Conservation (phyloP, 2,797 vertebrate genomes). For the Carapus acus region DNA sequence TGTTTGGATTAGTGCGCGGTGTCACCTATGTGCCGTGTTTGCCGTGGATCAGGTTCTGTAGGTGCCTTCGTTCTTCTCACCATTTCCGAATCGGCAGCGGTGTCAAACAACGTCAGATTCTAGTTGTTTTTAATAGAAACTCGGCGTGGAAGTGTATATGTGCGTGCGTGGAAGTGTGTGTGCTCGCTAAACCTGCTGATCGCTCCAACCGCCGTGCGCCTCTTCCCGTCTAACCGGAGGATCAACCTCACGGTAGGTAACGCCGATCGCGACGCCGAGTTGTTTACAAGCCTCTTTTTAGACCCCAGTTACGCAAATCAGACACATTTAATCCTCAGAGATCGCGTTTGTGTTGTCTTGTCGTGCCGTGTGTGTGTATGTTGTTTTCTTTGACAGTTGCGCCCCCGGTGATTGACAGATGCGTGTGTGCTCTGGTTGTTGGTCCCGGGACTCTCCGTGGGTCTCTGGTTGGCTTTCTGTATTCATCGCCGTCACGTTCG, state of each 20-base stretch:
- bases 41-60: slow-evolving; percentile 33
- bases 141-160: slow-evolving; percentile 3
- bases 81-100: slow-evolving; percentile 1
- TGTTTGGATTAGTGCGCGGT: slow-evolving; percentile 21
- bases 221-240: slow-evolving; percentile 19
- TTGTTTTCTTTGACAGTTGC: slow-evolving; percentile 25
- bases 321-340: too few relatives aligned
- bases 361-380: slow-evolving; percentile 8
- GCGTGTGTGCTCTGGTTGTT: slow-evolving; percentile 28
- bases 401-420: slow-evolving; percentile 45
- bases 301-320: too few relatives aligned
- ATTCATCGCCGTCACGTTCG: too few relatives aligned
- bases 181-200: slow-evolving; percentile 19
- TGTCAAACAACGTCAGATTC: background rate
- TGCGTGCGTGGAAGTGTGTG: slow-evolving; percentile 9
- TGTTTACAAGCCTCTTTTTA: background rate
- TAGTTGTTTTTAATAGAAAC: background rate
- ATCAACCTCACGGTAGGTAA: slow-evolving; percentile 46
- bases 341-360: background rate
- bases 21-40: slow-evolving; percentile 29
- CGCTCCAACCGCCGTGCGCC: slow-evolving; percentile 20
- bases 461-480: background rate
- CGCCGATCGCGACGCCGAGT: accelerated
- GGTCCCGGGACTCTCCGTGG: background rate
- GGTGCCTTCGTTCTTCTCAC: background rate